Evolutionary conservation across 2,888 invertebrate genomes (phyloP).

Genomic region (Synanthedon tipuliformis): DNA sequence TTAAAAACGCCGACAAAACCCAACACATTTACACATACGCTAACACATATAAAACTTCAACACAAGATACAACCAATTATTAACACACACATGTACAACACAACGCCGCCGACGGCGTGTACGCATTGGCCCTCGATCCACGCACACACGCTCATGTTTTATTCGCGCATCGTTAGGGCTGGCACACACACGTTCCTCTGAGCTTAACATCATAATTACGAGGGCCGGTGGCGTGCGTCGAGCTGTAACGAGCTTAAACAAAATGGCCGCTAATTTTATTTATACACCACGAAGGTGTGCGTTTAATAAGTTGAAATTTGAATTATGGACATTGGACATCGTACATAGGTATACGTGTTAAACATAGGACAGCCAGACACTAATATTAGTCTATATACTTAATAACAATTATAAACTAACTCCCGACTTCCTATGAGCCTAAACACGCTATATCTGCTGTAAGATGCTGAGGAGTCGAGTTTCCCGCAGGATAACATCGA

Average conservation of each 20-base stretch:
- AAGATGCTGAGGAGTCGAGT: too few relatives aligned
- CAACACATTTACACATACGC: slow-evolving; percentile 20
- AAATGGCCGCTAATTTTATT: slow-evolving; percentile 64
- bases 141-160: slow-evolving; percentile 23
- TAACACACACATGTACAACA: slow-evolving; percentile 11
- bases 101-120: slow-evolving; percentile 16
- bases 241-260: slow-evolving; percentile 66
- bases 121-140: slow-evolving; percentile 9
- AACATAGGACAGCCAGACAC: too few relatives aligned
- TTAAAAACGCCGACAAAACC: slow-evolving; percentile 59
- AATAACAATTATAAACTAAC: too few relatives aligned
- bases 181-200: slow-evolving; percentile 25
- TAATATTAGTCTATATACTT: too few relatives aligned
- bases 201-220: slow-evolving; percentile 60
- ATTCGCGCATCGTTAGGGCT: slow-evolving; percentile 36
- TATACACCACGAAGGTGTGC: slow-evolving; percentile 37
- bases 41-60: not conserved
- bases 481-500: too few relatives aligned
- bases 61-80: not conserved
- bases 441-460: too few relatives aligned
- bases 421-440: too few relatives aligned
- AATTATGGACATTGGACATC: slow-evolving; percentile 20
- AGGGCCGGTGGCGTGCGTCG: slow-evolving; percentile 64
- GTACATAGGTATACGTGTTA: not conserved
- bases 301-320: slow-evolving; percentile 39